Evolutionary conservation across 2,888 invertebrate genomes (phyloP).

Genomic region (Tipula confusa): DNA sequence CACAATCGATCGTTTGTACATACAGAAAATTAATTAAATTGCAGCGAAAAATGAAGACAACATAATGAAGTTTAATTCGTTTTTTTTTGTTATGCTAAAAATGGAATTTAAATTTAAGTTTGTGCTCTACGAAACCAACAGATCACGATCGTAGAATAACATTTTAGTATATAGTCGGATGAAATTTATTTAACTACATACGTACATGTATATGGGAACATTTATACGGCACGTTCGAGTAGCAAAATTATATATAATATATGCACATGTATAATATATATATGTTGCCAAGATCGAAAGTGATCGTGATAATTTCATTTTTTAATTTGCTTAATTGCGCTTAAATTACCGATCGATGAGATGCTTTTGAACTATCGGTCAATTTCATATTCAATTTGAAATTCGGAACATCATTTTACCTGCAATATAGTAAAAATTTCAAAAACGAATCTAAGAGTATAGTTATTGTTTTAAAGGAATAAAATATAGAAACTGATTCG

Average conservation of each 20-base stretch:
- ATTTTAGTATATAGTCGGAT: neutral
- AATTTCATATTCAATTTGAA: neutral
- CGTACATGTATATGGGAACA: too few relatives aligned
- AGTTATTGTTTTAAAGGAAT: neutral
- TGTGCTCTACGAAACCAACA: neutral
- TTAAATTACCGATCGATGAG: neutral
- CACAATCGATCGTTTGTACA: neutral
- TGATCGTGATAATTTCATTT: neutral
- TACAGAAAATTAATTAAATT: neutral
- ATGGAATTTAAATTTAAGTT: neutral
- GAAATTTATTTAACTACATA: neutral
- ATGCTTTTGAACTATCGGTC: neutral
- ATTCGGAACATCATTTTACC: too few relatives aligned
- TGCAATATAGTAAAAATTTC: too few relatives aligned
- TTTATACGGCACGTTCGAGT: neutral
- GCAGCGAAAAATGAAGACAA: neutral
- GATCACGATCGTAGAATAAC: neutral
- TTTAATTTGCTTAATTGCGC: neutral
- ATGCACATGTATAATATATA: neutral
- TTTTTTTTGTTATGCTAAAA: neutral
- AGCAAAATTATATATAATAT: neutral
- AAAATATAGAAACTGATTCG: too few relatives aligned
- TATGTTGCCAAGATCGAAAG: neutral
- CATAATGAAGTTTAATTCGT: constrained; percentile 12
- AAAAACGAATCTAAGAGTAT: too few relatives aligned